A percentile compares a stretch with the other conserved stretches of the same genome.
These are phyloP conservation scores for Corythoichthys intestinalis DNA, from an alignment of 2,113 vertebrate species.

Conservation along the genomic window DNA sequence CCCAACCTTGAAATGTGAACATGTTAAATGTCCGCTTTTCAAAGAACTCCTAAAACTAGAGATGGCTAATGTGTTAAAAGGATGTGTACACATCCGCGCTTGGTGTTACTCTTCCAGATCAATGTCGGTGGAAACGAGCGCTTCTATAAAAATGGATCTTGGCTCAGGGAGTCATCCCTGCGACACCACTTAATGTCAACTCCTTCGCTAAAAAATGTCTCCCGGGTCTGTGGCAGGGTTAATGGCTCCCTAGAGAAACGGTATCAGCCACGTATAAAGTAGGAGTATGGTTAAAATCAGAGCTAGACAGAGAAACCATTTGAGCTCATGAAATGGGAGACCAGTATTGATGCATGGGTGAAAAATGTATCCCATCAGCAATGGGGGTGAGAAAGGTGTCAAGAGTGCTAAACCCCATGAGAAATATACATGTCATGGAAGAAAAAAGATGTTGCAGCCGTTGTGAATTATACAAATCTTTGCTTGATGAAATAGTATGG, in stretches of 20 bases:
- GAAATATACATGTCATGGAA: slow-evolving; percentile 21
- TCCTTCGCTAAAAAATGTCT: slow-evolving; percentile 56
- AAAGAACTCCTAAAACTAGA: not conserved
- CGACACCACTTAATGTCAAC: slow-evolving; percentile 64
- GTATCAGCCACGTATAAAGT: slow-evolving; percentile 39
- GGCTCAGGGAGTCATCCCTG: slow-evolving; percentile 47
- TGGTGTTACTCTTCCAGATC: slow-evolving; percentile 33
- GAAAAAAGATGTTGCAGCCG: slow-evolving; percentile 22
- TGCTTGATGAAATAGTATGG: slow-evolving; percentile 25
- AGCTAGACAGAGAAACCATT: slow-evolving; percentile 45
- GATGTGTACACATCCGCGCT: slow-evolving; percentile 10
- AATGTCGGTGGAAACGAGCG: slow-evolving; percentile 44
- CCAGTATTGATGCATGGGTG: slow-evolving; percentile 23
- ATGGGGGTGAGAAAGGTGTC: slow-evolving; percentile 17
- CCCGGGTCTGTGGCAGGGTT: slow-evolving; percentile 37
- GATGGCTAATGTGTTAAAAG: not conserved
- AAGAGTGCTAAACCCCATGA: slow-evolving; percentile 21
- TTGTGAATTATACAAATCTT: slow-evolving; percentile 31
- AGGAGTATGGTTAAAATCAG: slow-evolving; percentile 51
- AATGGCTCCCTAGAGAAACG: slow-evolving; percentile 58
- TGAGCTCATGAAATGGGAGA: slow-evolving; percentile 23
- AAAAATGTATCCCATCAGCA: slow-evolving; percentile 35
- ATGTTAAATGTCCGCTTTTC: not conserved
- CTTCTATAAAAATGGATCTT: slow-evolving; percentile 42
- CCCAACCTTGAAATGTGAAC: slow-evolving; percentile 1